Base-by-base conservation (phyloP, 2,888 invertebrate species). In the Pocota personata region DNA sequence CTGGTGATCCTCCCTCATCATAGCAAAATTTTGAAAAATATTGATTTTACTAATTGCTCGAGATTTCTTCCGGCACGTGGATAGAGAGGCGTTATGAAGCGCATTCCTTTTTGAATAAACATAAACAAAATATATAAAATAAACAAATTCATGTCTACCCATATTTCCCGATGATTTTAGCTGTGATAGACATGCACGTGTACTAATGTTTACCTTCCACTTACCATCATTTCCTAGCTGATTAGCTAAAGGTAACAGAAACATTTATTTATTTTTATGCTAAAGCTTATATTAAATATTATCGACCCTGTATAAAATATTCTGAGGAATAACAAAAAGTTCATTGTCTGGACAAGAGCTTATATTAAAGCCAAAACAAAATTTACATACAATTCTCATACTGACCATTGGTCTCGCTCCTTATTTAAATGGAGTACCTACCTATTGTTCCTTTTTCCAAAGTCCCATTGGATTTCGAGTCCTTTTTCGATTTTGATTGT, bases 401-500 rank as follows among this genome's bases (percentile, higher is more conserved):
- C 16, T 35, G 55, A 64, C 75, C 64, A 32, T 16, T 66, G 57
- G 43, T 46, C 55, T 21, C n/a, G 14, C 35, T 52, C 43, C 27
- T 75, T 64, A 46, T 55, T 64, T 46, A 55, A 64, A 75, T 27
- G 0, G 14, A 24, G 2, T 32, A 58, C 21, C 19, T 37, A 52
- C 50, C 37, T 27, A 27, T 12, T 48, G 4, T 14, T 7, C 12
- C 5, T 48, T 19, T 30, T 24, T 30, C 14, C 14, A 52, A 32
- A 40, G 32, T 14, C 48, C 58, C 43, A 52, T 48, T 52, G 50
- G 52, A 27, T 14, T 50, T 14, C 12, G n/a, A 27, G 37, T 14
- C 43, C 12, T 35, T 52, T 46, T 62, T 73, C 62, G 62, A 73
- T 64, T 64, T 52, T 32, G 24, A 64, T 64, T 75, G 64, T 75